Evolutionary conservation across 2,797 vertebrate genomes (phyloP), one percentile per base, ranked within the genome.

Genomic region (Monodelphis domestica): DNA sequence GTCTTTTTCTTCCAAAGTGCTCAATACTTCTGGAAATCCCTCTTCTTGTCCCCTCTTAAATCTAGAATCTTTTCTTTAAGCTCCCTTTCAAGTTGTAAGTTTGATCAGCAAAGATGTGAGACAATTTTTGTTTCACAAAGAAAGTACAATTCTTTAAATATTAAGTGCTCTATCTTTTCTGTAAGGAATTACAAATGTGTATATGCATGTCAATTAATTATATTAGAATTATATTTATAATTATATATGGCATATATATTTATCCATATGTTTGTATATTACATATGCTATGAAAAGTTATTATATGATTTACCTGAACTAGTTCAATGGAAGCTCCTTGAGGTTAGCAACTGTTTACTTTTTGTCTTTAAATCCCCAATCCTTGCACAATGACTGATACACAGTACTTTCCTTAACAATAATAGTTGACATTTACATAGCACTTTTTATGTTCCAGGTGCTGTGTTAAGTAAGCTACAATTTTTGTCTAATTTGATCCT

Each of bases 151-250:
- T 53, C 52, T 94, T 89, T 91, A 51, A 95, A 93, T 57, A 87
- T 84, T 57, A 91, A 45, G 38, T 87, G 70, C 57, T 95, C 97
- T 87, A 93, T 95, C 96, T 96, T 95, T 97, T 88, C 70, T 78
- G 38, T 26, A 78, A 90, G 56, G 54, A 89, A 91, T 91, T 97
- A 88, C 56, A 54, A 93, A 59, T 59, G 28, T 55, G 10, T 91
- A 12, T 55, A 70, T 93, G 90, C 94, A 57, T 4, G 70, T 92
- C 88, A 91, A 95, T 93, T 94, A n/a, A n/a, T n/a, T n/a, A n/a
- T n/a, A n/a, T n/a, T n/a, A n/a, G n/a, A n/a, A n/a, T n/a, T n/a
- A n/a, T n/a, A n/a, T n/a, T n/a, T n/a, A n/a, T n/a, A n/a, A n/a
- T n/a, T n/a, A n/a, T n/a, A n/a, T n/a, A n/a, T n/a, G n/a, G n/a